These are phyloP conservation scores for Nasonia oneida DNA, from an alignment of 2,888 invertebrate genomes.

Conservation along the genomic window DNA sequence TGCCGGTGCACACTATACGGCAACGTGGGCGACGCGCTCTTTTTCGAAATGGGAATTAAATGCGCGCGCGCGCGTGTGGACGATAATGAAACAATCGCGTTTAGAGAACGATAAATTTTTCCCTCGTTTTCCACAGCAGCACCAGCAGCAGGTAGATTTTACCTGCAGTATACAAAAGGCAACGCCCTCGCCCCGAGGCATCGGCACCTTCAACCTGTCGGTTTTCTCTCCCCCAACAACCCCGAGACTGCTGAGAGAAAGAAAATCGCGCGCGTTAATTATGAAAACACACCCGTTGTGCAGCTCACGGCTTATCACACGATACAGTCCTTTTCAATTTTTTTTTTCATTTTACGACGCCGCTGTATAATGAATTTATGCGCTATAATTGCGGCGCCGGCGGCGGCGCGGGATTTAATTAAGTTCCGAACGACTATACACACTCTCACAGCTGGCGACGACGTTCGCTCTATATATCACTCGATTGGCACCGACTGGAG, in stretches of 20 bases:
- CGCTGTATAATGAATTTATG: conserved; percentile 22
- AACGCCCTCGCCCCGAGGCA: background rate
- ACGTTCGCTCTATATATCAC: background rate
- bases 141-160: background rate
- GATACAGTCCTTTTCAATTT: background rate
- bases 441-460: background rate
- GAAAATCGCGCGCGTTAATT: conserved; percentile 8
- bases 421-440: conserved; percentile 3
- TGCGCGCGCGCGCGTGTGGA: background rate
- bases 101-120: background rate
- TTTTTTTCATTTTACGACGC: background rate
- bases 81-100: background rate
- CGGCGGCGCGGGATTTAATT: conserved; percentile 47
- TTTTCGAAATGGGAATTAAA: background rate
- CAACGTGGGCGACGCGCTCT: background rate
- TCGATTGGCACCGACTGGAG: conserved; percentile 14
- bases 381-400: background rate
- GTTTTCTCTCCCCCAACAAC: background rate
- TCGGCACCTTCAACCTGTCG: background rate
- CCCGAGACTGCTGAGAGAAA: background rate
- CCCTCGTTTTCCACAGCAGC: background rate
- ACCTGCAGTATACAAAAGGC: background rate
- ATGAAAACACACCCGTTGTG: conserved; percentile 25
- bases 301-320: background rate
- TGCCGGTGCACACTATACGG: background rate